Percentiles rank a stretch among this genome's conserved stretches.
These are phyloP conservation scores for Scaptomyza tumidula DNA, from an alignment of 2,888 invertebrate genomes.

Conservation along the genomic window DNA sequence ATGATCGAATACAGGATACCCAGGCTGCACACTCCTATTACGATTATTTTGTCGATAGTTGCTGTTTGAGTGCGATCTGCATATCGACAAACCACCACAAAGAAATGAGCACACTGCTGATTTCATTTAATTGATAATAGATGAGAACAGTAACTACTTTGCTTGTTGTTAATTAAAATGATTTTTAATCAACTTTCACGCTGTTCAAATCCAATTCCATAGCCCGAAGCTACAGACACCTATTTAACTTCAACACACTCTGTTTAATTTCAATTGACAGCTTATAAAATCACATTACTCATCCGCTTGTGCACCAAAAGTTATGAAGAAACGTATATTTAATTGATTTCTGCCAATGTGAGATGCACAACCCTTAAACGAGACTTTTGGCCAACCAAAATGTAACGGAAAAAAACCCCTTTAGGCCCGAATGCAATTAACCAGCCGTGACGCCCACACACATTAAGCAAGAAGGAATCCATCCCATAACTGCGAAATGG, in stretches of 20 bases:
- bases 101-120: neutral
- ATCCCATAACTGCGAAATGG: conserved; percentile 25
- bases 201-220: neutral
- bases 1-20: neutral
- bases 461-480: conserved; percentile 57
- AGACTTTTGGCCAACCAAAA: conserved; percentile 40
- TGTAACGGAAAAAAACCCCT: conserved; percentile 31
- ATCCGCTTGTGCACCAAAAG: neutral
- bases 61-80: no score
- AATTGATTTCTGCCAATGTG: conserved; percentile 57
- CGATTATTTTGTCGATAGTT: no score
- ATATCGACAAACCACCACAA: neutral
- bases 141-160: neutral
- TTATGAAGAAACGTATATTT: conserved; percentile 19
- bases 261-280: conserved; percentile 2
- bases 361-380: conserved; percentile 53
- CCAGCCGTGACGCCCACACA: conserved; percentile 76
- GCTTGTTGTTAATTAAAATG: neutral
- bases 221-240: conserved; percentile 5
- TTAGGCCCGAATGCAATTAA: conserved; percentile 70
- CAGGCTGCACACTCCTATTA: no score
- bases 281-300: conserved; percentile 16
- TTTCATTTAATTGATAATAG: neutral
- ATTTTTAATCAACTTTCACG: neutral
- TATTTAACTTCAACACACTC: neutral